phyloP scores from a whole-genome alignment of 2,797 vertebrate genomes.

The Myotis planiceps region DNA sequence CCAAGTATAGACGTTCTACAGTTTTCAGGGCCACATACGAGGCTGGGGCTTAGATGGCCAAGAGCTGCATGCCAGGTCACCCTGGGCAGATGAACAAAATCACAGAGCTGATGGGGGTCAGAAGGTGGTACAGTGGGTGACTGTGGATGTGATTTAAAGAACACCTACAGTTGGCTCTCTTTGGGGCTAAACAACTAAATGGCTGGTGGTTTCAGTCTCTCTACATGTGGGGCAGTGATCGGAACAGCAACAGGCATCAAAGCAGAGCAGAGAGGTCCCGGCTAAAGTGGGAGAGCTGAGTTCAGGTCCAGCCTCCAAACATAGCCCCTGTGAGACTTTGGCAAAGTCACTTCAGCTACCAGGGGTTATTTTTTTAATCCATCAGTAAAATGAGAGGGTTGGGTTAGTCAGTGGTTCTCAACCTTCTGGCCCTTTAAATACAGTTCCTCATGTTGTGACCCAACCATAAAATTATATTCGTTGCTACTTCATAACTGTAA shows the following conservation, averaged over 20 bases:
- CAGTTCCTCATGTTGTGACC: no score
- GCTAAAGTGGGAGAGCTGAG: not conserved
- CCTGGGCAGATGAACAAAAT: not conserved
- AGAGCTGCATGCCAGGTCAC: not conserved
- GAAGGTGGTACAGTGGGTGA: not conserved
- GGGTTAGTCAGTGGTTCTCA: not conserved
- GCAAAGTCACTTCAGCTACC: not conserved
- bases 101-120: not conserved
- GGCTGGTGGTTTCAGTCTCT: not conserved
- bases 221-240: not conserved
- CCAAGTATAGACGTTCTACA: not conserved
- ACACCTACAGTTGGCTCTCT: not conserved
- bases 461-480: no score
- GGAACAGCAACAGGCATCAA: not conserved
- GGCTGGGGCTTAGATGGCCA: not conserved
- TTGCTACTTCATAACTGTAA: no score
- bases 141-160: not conserved
- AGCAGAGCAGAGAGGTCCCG: not conserved
- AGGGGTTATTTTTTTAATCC: not conserved
- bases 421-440: no score
- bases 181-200: not conserved
- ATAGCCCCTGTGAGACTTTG: not conserved
- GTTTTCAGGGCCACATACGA: not conserved
- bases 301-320: not conserved
- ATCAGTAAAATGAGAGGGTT: not conserved